Evolutionary conservation across 2,113 vertebrate genomes (phyloP).

Genomic region (Dicentrarchus labrax): DNA sequence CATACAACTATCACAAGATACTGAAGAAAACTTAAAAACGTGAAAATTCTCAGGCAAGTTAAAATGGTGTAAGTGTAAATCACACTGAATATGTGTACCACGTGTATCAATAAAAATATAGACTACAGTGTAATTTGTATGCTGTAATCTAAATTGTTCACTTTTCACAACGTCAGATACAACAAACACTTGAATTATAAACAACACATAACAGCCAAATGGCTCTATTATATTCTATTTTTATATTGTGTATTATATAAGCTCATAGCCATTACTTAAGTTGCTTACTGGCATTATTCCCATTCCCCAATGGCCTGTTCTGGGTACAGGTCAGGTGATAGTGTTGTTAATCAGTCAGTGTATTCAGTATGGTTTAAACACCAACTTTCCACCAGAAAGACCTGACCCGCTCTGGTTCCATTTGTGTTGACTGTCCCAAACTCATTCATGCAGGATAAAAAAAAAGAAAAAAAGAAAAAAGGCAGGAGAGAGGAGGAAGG

Average conservation of each 20-base stretch:
- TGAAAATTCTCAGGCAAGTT: not conserved
- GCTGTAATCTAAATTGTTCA: too few relatives aligned
- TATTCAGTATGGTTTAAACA: constrained; percentile 18
- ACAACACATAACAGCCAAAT: not conserved
- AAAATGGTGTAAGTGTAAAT: not conserved
- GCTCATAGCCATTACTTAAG: not conserved
- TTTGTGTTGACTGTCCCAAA: constrained; percentile 61
- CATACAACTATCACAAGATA: not conserved
- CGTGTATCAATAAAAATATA: not conserved
- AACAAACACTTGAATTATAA: not conserved
- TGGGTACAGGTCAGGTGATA: constrained; percentile 16
- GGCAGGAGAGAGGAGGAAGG: not conserved
- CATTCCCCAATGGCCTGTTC: not conserved
- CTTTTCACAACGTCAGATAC: not conserved
- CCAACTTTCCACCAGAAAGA: constrained; percentile 4
- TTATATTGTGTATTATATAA: not conserved
- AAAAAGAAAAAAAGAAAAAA: not conserved
- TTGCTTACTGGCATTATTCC: not conserved
- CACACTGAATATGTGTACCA: not conserved
- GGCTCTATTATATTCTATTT: not conserved
- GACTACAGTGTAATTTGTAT: too few relatives aligned
- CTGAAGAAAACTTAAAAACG: not conserved
- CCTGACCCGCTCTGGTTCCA: constrained; percentile 1
- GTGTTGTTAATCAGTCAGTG: constrained; percentile 33
- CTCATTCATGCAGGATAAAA: constrained; percentile 39